Evolutionary conservation across 2,797 vertebrate species (phyloP), one percentile per base, ranked within the genome.

Genomic region (Gymnopithys bicolor): DNA sequence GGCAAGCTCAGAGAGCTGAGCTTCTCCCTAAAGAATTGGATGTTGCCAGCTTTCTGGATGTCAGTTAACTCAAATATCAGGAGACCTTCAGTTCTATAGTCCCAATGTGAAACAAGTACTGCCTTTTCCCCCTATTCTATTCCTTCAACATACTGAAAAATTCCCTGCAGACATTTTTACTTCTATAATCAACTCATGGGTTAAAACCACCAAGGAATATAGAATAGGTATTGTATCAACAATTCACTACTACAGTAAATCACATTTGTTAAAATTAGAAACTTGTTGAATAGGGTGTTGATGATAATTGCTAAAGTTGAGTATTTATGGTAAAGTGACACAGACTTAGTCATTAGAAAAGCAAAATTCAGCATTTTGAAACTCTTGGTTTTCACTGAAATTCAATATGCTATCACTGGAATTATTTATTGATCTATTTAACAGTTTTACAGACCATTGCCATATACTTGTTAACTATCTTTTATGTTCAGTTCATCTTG

Each of bases 171-270:
- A 74, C 49, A 84, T 95, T 87, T 97, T 94, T 87, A 84, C 56
- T 82, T 90, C 67, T 35, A 58, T 78, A 93, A 95, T 89, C 76
- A 95, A 94, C 88, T 91, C 92, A 94, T 48, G 87, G 93, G 86
- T 96, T 95, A 96, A 79, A 95, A 66, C 96, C 93, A 92, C 93
- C 75, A 94, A 95, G 89, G n/a, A 62, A 93, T 88, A 83, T 92
- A 85, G 51, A 84, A 66, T 45, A 90, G 96, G 83, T 96, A 88
- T 62, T 3, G 0, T 53, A 89, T 30, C 49, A 96, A 94, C 71
- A 86, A 85, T 74, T 93, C 83, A 69, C 66, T 68, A 62, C 37
- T 59, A 56, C 85, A 92, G 45, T 70, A 86, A 95, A 91, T 64
- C 83, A 53, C 39, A 76, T 92, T 90, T 89, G 64, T 76, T 90